A percentile compares a stretch with the other conserved stretches of the same genome.
These are phyloP conservation scores for Equus quagga DNA, from an alignment of 2,113 vertebrate genomes.

Conservation along the genomic window DNA sequence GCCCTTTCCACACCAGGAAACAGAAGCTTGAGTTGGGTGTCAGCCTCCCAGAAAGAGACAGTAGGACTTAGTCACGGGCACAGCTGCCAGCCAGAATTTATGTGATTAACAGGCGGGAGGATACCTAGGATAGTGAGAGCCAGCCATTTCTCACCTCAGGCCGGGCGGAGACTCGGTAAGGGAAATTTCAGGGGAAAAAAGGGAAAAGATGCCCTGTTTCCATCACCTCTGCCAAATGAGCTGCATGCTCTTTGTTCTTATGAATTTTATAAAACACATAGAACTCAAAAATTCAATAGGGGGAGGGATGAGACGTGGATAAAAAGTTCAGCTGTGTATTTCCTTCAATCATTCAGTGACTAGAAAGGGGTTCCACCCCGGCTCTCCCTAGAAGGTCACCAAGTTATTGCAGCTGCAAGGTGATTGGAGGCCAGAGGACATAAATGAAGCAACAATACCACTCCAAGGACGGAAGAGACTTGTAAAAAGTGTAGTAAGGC, in stretches of 20 bases:
- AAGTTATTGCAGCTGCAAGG: neutral
- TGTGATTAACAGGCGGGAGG: neutral
- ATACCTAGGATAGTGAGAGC: neutral
- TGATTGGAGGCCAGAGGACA: neutral
- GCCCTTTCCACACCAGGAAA: neutral
- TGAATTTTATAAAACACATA: neutral
- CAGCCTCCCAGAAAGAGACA: neutral
- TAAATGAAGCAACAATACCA: neutral
- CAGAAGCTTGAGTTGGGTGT: neutral
- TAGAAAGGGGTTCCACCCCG: neutral
- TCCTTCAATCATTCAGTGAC: neutral
- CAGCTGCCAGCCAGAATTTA: neutral
- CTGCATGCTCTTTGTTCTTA: neutral
- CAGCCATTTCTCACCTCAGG: neutral
- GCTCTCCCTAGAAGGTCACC: neutral
- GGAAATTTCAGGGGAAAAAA: neutral
- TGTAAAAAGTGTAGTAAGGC: neutral
- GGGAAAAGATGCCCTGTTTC: neutral
- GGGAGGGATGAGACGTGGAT: too few species aligned
- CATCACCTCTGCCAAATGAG: neutral
- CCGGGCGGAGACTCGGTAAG: neutral
- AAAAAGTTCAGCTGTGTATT: neutral
- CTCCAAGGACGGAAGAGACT: neutral
- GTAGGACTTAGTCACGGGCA: too few species aligned
- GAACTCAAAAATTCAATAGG: neutral